Evolutionary conservation across 2,888 invertebrate genomes (phyloP).

Genomic region (Cantharis rustica): DNA sequence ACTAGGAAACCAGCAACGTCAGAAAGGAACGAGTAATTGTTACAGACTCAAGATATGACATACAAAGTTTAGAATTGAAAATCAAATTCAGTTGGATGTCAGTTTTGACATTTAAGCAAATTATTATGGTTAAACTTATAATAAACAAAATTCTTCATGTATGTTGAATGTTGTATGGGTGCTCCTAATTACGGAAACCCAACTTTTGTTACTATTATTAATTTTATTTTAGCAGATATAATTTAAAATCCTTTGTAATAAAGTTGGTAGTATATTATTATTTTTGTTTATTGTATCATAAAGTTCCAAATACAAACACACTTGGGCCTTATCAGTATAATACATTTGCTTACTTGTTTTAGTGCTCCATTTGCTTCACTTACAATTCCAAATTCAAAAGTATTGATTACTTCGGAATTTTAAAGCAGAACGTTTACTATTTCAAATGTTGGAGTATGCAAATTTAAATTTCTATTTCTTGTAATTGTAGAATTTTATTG

Average conservation of each 20-base stretch:
- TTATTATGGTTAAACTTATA: neutral
- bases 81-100: neutral
- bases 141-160: neutral
- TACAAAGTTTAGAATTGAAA: neutral
- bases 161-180: neutral
- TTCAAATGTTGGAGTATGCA: neutral
- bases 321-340: neutral
- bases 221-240: neutral
- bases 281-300: neutral
- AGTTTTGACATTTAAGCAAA: neutral
- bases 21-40: neutral
- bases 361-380: neutral
- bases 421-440: conserved; percentile 2
- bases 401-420: conserved; percentile 4
- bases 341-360: conserved; percentile 1
- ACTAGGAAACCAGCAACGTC: neutral
- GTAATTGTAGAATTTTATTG: neutral
- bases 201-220: neutral
- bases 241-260: neutral
- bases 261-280: neutral
- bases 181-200: neutral
- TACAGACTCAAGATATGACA: neutral
- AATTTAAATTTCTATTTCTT: neutral
- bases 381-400: neutral
- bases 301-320: neutral